Base-by-base conservation (phyloP, 2,797 vertebrate species). In the Synaphobranchus kaupii region DNA sequence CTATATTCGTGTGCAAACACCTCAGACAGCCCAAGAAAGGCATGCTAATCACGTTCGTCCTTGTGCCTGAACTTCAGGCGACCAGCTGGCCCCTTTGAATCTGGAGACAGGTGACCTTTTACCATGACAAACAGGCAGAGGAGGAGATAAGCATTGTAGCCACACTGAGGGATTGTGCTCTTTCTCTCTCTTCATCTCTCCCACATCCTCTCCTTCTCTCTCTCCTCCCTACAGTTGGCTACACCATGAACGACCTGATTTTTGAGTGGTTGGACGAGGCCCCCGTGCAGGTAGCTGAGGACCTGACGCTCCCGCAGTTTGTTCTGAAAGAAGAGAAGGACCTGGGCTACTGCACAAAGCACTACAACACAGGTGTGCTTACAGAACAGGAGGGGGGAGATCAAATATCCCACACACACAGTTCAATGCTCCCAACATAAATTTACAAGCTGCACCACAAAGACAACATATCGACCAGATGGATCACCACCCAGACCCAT, bases 171-270 rank as follows among this genome's bases (percentile, higher is more conserved):
- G 90, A 87, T 87, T 39, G 3, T 39, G 3, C 31, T 89, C 85
- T 89, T 39, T 48, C 13, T 63, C 66, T 22, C 56, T 68, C 66
- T 89, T 85, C 78, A 39, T 84, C 54, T 48, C 88, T 68, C 90
- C 87, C 48, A 39, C 13, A 58, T 66, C 73, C 85, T 76, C 83
- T 12, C 58, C 56, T 58, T 88, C 60, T 86, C 82, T 84, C 60
- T 44, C 88, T 73, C 90, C 81, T 90, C 66, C 89, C 87, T 90
- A 89, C 95, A 99, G 98, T 99, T 91, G 98, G 98, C 90, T 99
- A 99, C 93, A 99, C 98, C 88, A 99, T 99, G 98, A 98, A 98
- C 0, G 98, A 98, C 94, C 94, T 99, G 91, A 96, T 98, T 94
- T 99, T 99, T 15, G 95, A 99, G 95, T 98, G 98, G 98, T 93